These are phyloP conservation scores for Ditula angustiorana DNA, from an alignment of 2,888 invertebrate genomes.

Conservation along the genomic window DNA sequence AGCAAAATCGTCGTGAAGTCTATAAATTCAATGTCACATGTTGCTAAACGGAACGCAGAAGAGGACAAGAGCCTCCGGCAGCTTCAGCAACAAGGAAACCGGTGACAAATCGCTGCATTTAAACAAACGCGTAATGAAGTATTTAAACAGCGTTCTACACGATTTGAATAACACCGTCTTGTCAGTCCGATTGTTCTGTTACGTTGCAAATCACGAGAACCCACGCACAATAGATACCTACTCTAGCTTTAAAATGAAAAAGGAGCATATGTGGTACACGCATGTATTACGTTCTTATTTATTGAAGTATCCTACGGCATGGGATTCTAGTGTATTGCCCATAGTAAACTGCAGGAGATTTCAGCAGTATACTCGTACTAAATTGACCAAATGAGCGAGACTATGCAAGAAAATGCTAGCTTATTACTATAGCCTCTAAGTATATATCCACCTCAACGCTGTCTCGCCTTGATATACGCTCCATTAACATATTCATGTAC, in stretches of 20 bases:
- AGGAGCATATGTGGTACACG: slow-evolving; percentile 17
- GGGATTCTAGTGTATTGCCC: too few species aligned
- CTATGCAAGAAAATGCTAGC: too few species aligned
- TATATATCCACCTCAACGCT: slow-evolving; percentile 1
- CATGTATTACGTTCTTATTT: background rate
- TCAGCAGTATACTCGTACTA: too few species aligned
- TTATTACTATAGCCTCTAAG: background rate
- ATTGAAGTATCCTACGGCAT: too few species aligned
- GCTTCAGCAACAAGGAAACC: slow-evolving; percentile 23
- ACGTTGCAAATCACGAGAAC: slow-evolving; percentile 33
- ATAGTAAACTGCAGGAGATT: too few species aligned
- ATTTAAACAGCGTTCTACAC: slow-evolving; percentile 31
- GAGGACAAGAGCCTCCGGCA: background rate
- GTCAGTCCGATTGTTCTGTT: slow-evolving; percentile 29
- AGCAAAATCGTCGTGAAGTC: slow-evolving; percentile 10
- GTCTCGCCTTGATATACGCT: slow-evolving; percentile 10
- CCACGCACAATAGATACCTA: slow-evolving; percentile 31
- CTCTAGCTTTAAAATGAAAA: slow-evolving; percentile 8
- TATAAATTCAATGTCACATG: slow-evolving; percentile 26
- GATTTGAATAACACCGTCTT: slow-evolving; percentile 31
- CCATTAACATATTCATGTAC: slow-evolving; percentile 37
- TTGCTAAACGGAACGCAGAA: slow-evolving; percentile 19
- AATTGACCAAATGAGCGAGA: too few species aligned
- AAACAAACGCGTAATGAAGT: slow-evolving; percentile 40
- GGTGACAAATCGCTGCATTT: slow-evolving; percentile 37